A percentile compares a stretch with the other conserved stretches of the same genome.
Conservation (phyloP, 2,113 vertebrate genomes). For the Sciurus niger region DNA sequence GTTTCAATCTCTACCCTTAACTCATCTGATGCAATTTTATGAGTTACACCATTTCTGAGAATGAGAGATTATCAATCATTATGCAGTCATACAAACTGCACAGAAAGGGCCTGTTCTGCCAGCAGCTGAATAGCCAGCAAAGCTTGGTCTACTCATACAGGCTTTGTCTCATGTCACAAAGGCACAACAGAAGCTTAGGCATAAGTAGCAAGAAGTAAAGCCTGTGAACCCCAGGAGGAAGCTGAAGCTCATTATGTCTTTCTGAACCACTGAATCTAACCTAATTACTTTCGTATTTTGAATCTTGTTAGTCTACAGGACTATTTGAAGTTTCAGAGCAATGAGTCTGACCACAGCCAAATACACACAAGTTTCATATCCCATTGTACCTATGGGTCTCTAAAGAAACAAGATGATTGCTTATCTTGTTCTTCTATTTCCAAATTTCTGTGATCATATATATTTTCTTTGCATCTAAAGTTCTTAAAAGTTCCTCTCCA, state of each 20-base stretch:
- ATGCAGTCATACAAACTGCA: constrained; percentile 80
- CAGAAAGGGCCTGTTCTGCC: background rate
- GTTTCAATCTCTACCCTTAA: constrained; percentile 95
- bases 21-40: constrained; percentile 89
- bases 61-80: constrained; percentile 94
- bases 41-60: constrained; percentile 91
- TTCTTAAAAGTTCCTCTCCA: constrained; percentile 41
- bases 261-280: background rate
- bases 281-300: background rate
- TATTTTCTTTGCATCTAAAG: background rate
- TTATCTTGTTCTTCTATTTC: background rate
- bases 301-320: background rate
- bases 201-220: background rate
- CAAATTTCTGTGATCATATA: background rate
- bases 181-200: background rate
- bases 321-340: background rate
- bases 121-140: background rate
- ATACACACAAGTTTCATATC: background rate
- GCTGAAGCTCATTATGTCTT: background rate
- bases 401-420: background rate
- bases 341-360: background rate
- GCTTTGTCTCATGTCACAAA: background rate
- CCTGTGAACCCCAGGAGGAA: background rate
- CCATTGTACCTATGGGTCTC: background rate
- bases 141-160: background rate